Percentiles rank a stretch among this genome's conserved stretches.
Conservation (phyloP, 1,140 invertebrate species). For the Diorhabda elongata region DNA sequence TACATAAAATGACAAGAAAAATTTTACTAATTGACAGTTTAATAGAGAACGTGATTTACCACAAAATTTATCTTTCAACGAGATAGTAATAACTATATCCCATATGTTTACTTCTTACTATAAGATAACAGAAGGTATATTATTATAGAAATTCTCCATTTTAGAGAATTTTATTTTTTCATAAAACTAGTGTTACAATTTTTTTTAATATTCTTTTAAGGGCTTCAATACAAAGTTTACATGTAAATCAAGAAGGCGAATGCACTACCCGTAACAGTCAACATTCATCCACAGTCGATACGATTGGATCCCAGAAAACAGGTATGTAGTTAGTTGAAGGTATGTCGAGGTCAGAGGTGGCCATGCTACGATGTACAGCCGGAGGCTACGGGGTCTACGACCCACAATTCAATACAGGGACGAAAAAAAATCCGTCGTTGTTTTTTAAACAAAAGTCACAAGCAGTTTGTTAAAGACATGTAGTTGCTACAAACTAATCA, state of each 20-base stretch:
- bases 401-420: constrained; percentile 19
- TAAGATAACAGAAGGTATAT: too few species aligned
- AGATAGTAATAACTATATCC: too few species aligned
- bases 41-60: too few species aligned
- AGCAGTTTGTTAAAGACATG: background rate
- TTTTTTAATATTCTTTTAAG: too few species aligned
- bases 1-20: too few species aligned
- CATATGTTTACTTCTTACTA: too few species aligned
- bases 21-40: too few species aligned
- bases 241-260: background rate
- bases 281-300: constrained; percentile 1
- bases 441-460: constrained; percentile 19
- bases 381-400: constrained; percentile 23
- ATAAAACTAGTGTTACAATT: too few species aligned
- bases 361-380: constrained; percentile 29
- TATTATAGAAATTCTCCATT: too few species aligned
- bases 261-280: constrained; percentile 1
- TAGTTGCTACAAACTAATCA: background rate
- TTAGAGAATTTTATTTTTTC: too few species aligned
- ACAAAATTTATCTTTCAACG: too few species aligned
- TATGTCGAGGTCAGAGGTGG: constrained; percentile 34
- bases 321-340: constrained; percentile 19
- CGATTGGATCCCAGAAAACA: background rate
- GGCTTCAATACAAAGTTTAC: background rate
- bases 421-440: constrained; percentile 15